These are phyloP conservation scores for Stenodema calcarata DNA, from an alignment of 2,888 invertebrate genomes.

Conservation along the genomic window DNA sequence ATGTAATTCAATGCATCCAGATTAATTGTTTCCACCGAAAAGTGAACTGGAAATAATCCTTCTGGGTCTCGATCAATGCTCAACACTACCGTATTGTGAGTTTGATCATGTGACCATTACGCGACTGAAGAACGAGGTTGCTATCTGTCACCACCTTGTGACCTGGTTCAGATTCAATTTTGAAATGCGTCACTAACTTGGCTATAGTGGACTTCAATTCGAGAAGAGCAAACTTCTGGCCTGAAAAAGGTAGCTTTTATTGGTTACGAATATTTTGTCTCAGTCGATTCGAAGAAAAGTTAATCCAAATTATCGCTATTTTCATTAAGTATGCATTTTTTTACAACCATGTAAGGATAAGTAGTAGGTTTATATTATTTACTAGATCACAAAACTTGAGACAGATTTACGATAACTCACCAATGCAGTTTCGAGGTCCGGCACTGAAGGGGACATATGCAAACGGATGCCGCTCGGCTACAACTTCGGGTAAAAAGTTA, in stretches of 20 bases:
- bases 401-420: too few species aligned
- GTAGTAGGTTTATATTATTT: too few species aligned
- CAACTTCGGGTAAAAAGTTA: slow-evolving; percentile 56
- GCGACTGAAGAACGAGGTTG: slow-evolving; percentile 19
- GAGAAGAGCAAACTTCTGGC: slow-evolving; percentile 37
- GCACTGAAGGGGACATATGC: slow-evolving; percentile 63
- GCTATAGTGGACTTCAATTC: slow-evolving; percentile 18
- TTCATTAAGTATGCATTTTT: too few species aligned
- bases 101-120: slow-evolving; percentile 19
- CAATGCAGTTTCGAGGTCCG: slow-evolving; percentile 65
- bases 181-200: slow-evolving; percentile 33
- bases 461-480: slow-evolving; percentile 55
- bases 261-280: too few species aligned
- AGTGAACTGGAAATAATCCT: too few species aligned
- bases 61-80: not conserved
- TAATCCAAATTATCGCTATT: too few species aligned
- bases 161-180: not conserved
- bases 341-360: too few species aligned
- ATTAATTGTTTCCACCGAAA: not conserved
- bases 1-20: not conserved
- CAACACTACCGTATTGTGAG: not conserved
- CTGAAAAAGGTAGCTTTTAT: not conserved
- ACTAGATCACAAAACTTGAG: too few species aligned
- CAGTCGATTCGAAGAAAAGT: not conserved
- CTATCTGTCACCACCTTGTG: not conserved